phyloP scores from a whole-genome alignment of 2,888 invertebrate genomes.

The Blastobasis adustella region DNA sequence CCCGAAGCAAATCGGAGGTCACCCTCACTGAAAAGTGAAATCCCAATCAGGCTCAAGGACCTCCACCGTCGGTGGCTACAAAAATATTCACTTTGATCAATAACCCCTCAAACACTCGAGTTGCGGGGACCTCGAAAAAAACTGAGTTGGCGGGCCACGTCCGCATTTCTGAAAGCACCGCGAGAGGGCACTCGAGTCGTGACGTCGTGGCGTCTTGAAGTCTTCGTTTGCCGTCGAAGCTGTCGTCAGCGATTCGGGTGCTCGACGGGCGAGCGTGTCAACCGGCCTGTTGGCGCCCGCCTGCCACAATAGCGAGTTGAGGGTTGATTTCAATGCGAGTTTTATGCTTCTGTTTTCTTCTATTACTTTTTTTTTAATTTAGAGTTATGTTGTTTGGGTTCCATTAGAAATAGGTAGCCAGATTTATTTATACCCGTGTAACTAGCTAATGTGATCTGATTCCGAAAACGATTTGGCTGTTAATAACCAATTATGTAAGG shows the following conservation, averaged over 20 bases:
- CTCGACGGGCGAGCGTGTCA: constrained; percentile 37
- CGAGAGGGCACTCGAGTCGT: constrained; percentile 31
- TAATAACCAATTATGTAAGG: no score
- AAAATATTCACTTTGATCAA: constrained; percentile 40
- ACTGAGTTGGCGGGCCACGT: constrained; percentile 48
- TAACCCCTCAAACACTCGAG: constrained; percentile 25
- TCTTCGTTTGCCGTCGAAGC: constrained; percentile 46
- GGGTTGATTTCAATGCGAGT: neutral
- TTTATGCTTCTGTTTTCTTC: no score
- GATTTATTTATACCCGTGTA: no score
- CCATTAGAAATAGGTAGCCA: no score
- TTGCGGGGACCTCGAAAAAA: constrained; percentile 32
- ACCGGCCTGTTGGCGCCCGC: constrained; percentile 1
- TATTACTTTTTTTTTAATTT: no score
- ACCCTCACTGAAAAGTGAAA: no score
- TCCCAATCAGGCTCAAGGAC: no score
- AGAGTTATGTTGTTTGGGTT: no score
- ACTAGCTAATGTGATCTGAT: no score
- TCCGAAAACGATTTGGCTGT: no score
- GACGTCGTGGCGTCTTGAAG: constrained; percentile 45
- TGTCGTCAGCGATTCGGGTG: constrained; percentile 53
- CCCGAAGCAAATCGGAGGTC: no score
- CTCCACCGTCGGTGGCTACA: no score
- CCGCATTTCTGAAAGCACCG: constrained; percentile 25
- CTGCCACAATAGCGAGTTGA: neutral